phyloP scores from a whole-genome alignment of 2,888 invertebrate species.

The Neelides folsomi region DNA sequence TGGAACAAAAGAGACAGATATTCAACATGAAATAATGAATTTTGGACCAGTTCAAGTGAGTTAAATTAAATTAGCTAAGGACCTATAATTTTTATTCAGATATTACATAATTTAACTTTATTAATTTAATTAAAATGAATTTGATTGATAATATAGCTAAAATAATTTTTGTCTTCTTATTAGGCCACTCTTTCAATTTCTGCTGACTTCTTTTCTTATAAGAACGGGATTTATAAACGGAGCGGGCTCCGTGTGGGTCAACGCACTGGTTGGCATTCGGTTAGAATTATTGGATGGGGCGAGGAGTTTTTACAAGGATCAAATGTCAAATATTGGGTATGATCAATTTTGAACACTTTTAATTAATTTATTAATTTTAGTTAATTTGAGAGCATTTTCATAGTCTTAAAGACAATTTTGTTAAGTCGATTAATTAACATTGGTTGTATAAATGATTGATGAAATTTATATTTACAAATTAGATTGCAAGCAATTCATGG shows the following conservation, averaged over 20 bases:
- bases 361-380: too few relatives aligned
- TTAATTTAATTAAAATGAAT: constrained; percentile 15
- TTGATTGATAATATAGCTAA: too few relatives aligned
- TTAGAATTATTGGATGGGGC: constrained; percentile 85
- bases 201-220: constrained; percentile 85
- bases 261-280: constrained; percentile 68
- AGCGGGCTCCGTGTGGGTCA: constrained; percentile 42
- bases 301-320: constrained; percentile 48
- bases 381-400: too few relatives aligned
- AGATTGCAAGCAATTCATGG: constrained; percentile 93
- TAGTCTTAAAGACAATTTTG: too few relatives aligned
- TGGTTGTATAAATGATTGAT: not conserved
- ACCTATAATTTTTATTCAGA: too few relatives aligned
- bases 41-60: constrained; percentile 87
- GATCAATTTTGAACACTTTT: constrained; percentile 38
- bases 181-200: constrained; percentile 76
- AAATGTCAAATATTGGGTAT: constrained; percentile 72
- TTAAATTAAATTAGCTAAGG: constrained; percentile 1
- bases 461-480: constrained; percentile 36
- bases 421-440: too few relatives aligned
- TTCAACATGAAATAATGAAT: constrained; percentile 77
- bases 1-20: constrained; percentile 52
- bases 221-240: constrained; percentile 65
- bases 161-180: constrained; percentile 33
- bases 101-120: too few relatives aligned